phyloP scores from a whole-genome alignment of 2,113 vertebrate species.

The Rhombomys opimus region DNA sequence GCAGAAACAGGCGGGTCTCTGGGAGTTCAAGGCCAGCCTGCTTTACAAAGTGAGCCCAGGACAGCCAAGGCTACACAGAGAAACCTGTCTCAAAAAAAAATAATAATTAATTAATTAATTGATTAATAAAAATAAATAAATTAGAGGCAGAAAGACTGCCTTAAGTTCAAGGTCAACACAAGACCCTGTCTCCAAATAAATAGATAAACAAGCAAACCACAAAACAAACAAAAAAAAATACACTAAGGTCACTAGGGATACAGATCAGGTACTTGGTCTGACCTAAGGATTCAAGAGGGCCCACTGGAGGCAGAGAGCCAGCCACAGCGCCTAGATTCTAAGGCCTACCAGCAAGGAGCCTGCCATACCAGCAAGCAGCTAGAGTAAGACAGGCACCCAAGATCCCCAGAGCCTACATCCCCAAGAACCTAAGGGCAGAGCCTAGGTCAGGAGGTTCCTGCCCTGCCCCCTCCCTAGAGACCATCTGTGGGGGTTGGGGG shows the following conservation, averaged over 20 bases:
- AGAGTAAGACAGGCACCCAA: not conserved
- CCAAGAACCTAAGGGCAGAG: not conserved
- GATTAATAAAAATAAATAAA: too few species aligned
- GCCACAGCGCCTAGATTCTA: not conserved
- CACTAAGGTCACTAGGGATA: not conserved
- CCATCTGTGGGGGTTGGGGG: not conserved
- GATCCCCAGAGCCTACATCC: not conserved
- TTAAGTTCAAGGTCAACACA: not conserved
- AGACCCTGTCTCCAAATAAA: not conserved
- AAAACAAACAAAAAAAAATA: not conserved
- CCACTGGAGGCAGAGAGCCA: not conserved
- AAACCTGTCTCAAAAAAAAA: too few species aligned
- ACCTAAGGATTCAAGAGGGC: not conserved
- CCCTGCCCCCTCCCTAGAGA: not conserved
- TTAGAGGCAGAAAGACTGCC: too few species aligned
- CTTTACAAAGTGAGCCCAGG: too few species aligned
- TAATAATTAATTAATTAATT: too few species aligned
- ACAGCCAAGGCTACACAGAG: too few species aligned
- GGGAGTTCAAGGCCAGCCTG: too few species aligned
- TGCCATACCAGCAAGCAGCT: too few species aligned
- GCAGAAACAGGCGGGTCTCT: too few species aligned
- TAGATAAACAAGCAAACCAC: not conserved
- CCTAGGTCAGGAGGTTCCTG: not conserved
- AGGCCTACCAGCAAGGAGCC: not conserved
- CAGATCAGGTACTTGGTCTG: not conserved